Evolutionary conservation across 2,888 invertebrate species (phyloP).

Genomic region (Tuta absoluta): DNA sequence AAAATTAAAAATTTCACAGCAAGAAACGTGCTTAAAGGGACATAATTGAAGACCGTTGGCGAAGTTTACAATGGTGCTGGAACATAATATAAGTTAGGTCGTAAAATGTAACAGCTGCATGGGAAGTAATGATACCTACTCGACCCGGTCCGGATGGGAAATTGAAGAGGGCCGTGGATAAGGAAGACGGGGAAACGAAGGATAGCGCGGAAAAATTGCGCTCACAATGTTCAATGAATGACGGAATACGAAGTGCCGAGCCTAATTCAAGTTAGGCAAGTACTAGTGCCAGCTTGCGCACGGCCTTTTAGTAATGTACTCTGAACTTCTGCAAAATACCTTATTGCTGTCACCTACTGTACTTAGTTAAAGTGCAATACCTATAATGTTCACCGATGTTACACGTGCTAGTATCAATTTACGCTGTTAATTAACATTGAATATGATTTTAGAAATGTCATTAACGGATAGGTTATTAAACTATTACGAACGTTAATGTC

Average conservation of each 20-base stretch:
- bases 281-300: conserved; percentile 47
- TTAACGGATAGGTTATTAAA: background rate
- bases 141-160: conserved; percentile 56
- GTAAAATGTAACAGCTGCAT: conserved; percentile 76
- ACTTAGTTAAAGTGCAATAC: background rate
- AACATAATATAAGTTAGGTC: conserved; percentile 71
- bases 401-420: background rate
- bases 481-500: background rate
- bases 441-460: background rate
- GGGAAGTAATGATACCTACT: conserved; percentile 65
- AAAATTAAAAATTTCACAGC: conserved; percentile 33
- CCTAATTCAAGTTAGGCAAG: conserved; percentile 6
- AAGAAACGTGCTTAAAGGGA: conserved; percentile 29
- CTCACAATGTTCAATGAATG: conserved; percentile 54
- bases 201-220: conserved; percentile 52
- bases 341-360: background rate
- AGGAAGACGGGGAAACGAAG: conserved; percentile 46
- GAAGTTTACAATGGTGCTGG: conserved; percentile 65
- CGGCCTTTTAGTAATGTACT: conserved; percentile 37
- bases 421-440: background rate
- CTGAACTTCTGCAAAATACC: no score
- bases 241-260: conserved; percentile 41
- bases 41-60: conserved; percentile 55
- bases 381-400: background rate
- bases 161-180: conserved; percentile 57